A percentile compares a stretch with the other conserved stretches of the same genome.
Evolutionary conservation across 2,888 invertebrate genomes (phyloP).

Genomic region (Platycheirus albimanus): DNA sequence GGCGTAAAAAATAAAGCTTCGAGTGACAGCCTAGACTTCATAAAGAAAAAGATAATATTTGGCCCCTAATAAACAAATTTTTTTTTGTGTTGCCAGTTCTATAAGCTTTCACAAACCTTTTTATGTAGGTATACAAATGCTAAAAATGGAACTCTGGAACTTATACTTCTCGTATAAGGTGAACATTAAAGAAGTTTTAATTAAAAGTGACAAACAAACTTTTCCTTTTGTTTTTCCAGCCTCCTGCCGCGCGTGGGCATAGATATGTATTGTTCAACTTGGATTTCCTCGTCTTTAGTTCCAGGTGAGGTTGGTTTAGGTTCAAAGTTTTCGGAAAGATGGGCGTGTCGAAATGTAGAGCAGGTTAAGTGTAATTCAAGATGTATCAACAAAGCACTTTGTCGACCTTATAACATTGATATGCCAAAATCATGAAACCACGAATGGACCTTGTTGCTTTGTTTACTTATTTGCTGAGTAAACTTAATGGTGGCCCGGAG

Average conservation of each 20-base stretch:
- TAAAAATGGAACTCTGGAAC: not conserved
- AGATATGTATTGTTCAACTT: not conserved
- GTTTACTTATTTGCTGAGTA: not conserved
- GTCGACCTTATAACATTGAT: not conserved
- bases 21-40: constrained; percentile 21
- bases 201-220: constrained; percentile 59
- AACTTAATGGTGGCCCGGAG: not conserved
- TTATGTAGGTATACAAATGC: not conserved
- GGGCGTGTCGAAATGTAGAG: not conserved
- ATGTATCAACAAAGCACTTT: not conserved
- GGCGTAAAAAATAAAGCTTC: constrained; percentile 14
- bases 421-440: not conserved
- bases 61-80: not conserved
- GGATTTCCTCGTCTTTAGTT: not conserved
- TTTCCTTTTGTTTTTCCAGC: not conserved
- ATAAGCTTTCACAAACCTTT: not conserved
- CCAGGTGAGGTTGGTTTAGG: constrained; percentile 11
- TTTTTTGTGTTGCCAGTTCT: not conserved
- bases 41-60: constrained; percentile 21
- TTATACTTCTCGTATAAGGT: not conserved
- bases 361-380: not conserved
- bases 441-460: not conserved
- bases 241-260: not conserved
- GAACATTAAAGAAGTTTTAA: constrained; percentile 50
- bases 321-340: not conserved